Percentiles rank a stretch among this genome's conserved stretches.
phyloP scores from a whole-genome alignment of 2,797 vertebrate genomes.

The Myripristis murdjan region DNA sequence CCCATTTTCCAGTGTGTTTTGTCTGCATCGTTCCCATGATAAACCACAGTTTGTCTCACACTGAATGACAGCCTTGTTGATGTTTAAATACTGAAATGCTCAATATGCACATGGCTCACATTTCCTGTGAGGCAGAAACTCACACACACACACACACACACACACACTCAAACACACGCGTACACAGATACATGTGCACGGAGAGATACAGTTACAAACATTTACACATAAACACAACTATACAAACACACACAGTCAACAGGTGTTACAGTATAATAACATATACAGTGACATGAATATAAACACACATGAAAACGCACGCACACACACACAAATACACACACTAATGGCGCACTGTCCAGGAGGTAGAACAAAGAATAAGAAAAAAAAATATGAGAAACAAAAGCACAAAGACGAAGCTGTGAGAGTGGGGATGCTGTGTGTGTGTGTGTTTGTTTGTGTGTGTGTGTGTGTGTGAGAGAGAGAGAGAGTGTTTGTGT shows the following conservation, averaged over 20 bases:
- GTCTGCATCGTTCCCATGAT: conserved; percentile 46
- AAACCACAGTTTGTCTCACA: conserved; percentile 38
- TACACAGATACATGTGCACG: not conserved
- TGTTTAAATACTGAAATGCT: conserved; percentile 48
- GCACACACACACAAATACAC: too few species aligned
- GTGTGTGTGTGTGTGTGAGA: conserved; percentile 20
- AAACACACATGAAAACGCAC: conserved; percentile 13
- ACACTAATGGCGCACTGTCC: conserved; percentile 14
- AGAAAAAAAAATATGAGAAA: conserved; percentile 1
- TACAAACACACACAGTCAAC: conserved; percentile 20
- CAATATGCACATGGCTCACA: conserved; percentile 69
- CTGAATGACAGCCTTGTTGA: conserved; percentile 40
- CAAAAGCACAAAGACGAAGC: conserved; percentile 7
- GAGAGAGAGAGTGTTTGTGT: not conserved
- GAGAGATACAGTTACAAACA: too few species aligned
- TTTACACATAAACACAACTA: not conserved
- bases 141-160: not conserved
- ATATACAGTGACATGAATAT: conserved; percentile 1
- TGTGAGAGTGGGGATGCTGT: too few species aligned
- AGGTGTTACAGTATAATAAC: conserved; percentile 28
- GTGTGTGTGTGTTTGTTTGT: conserved; percentile 24
- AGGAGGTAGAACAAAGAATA: not conserved
- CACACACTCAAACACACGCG: not conserved
- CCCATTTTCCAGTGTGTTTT: not conserved
- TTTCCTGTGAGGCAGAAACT: conserved; percentile 68